Base-by-base conservation (phyloP, 1,140 invertebrate species). In the Neodiprion virginianus region DNA sequence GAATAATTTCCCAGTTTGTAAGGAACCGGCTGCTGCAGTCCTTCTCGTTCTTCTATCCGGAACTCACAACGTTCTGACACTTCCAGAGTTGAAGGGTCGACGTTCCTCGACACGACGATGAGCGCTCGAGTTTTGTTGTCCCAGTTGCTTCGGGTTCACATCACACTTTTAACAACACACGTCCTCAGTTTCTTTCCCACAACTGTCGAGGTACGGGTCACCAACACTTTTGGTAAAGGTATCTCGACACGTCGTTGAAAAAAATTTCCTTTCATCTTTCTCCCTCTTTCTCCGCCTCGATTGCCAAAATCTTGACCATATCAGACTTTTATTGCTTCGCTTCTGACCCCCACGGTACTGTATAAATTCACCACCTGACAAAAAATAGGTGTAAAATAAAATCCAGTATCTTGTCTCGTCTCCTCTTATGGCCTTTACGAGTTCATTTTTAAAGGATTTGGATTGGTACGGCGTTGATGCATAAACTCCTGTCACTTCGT, bases 1-100 rank as follows among this genome's bases (percentile, higher is more conserved):
- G 53, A 61, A 61, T 61, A 61, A 61, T 61, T 61, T 17, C 53
- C 11, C n/a, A 61, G 53, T 61, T 61, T 61, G 53, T 61, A 61
- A 61, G 53, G 53, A 61, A 61, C 28, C 28, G 28, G 28, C 28
- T 40, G 28, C 28, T 40, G 28, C 28, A 40, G 28, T 40, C 28
- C 28, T 40, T 40, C 28, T 40, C 28, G 28, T 40, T 40, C 28
- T 40, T 40, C 1, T 40, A 40, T 12, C 53, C 53, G 53, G 53
- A 61, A 14, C 53, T 61, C 53, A 40, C 28, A 8, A 61, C 53
- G n/a, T 61, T 61, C 53, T 61, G 53, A 61, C 53, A 61, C 53
- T 61, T 61, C 11, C 11, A 61, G 4, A 61, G 53, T 61, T 61
- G 11, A 61, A 61, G 53, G 53, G 53, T 61, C 53, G 53, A 40